Base-by-base conservation (phyloP, 2,797 vertebrate species). In the Danio choprae region DNA sequence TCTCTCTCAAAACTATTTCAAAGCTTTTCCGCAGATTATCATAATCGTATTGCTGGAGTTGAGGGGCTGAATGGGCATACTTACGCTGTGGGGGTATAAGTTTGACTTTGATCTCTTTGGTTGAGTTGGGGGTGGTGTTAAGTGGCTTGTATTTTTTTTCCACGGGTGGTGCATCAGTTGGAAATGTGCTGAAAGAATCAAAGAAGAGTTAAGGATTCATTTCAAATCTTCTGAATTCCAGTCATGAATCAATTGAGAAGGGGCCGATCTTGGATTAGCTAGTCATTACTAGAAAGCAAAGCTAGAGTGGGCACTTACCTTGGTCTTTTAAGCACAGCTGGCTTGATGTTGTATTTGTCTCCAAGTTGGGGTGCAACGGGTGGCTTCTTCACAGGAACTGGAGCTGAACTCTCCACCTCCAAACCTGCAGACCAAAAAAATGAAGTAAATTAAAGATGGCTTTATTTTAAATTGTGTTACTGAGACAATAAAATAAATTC, bases 81-180 rank as follows among this genome's bases (percentile, higher is more conserved):
- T 94, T 91, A 98, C 97, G 97, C 40, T 97, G 97, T 0, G 97
- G 91, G 0, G 97, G 97, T 83, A 98, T 98, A 88, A 98, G 95
- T 89, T 98, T 98, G 80, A 98, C 96, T 95, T 98, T 98, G 89
- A 98, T 98, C 87, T 99, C 97, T 91, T 99, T 99, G 91, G 96
- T 87, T 1, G 96, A 85, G 55, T 98, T 99, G 0, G 96, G 95
- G 0, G 96, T 95, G 0, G 89, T 97, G 87, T 98, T 99, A 0
- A 99, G 94, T 16, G 97, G 97, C 86, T 99, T 99, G 89, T 99
- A 98, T 74, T 97, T 99, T 80, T 98, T 99, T 91, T 99, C 97
- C 4, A 94, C 92, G 1, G 94, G 95, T 0, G 95, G 95, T 0
- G 85, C 85, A 0, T 93, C 92, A 11, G 82, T 87, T 0, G 88